Base-by-base conservation (phyloP, 2,797 vertebrate species). In the Stomatorhinus walkeri region DNA sequence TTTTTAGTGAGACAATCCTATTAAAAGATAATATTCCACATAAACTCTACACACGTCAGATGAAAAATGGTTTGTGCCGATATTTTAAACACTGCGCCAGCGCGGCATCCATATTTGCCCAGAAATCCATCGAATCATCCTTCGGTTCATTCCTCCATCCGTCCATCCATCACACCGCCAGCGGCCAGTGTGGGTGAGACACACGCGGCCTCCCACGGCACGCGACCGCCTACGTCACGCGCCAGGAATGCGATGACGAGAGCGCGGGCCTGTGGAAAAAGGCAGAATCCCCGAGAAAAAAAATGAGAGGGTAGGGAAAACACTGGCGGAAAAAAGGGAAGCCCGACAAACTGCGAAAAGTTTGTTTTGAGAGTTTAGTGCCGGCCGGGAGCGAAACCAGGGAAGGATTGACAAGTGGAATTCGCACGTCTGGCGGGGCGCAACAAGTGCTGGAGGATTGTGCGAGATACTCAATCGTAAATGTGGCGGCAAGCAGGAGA, bases 231-330 rank as follows among this genome's bases (percentile, higher is more conserved):
- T 91, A 95, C 94, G 95, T 96, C 95, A 96, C 93, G 49, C 89
- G 4, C 59, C 61, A 92, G 93, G 94, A 93, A 93, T 89, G 93
- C 92, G 76, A 90, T 91, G 94, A 92, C 91, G 92, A 93, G 85
- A 89, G 40, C 90, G 92, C 10, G 93, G 96, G 95, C 95, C 95
- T 91, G 87, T 89, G 90, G 88, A 91, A 86, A 68, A 88, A 88
- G 90, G 94, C 92, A 83, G 92, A 93, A 95, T 91, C 93, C 91
- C 91, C 48, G 91, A 93, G 92, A 94, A 87, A 93, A 87, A 93
- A 92, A 94, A 86, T 95, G 95, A 94, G 94, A 94, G 94, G 40
- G 14, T 91, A 93, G 89, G 91, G 90, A 91, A 92, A 92, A 89
- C 4, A 88, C 88, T 91, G 49, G 12, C 19, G 79, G 86, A 49